A percentile compares a stretch with the other conserved stretches of the same genome.
Evolutionary conservation across 2,113 vertebrate genomes (phyloP).

Genomic region (Antigone vipio): DNA sequence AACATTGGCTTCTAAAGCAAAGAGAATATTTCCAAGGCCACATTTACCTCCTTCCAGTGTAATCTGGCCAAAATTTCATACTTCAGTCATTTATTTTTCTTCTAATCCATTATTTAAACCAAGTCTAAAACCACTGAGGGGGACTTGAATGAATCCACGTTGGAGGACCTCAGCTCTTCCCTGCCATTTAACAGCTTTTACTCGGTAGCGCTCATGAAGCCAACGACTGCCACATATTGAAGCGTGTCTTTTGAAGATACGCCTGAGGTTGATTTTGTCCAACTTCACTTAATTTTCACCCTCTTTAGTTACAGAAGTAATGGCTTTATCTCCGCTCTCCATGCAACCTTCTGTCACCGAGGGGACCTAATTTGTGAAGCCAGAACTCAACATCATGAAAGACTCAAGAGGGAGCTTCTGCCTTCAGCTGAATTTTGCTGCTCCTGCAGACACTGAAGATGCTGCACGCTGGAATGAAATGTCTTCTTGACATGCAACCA

Average conservation of each 20-base stretch:
- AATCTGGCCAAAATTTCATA: conserved; percentile 10
- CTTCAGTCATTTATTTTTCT: neutral
- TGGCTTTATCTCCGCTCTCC: neutral
- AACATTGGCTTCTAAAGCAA: neutral
- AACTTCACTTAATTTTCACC: neutral
- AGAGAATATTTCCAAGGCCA: neutral
- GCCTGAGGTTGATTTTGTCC: neutral
- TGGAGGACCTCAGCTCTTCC: neutral
- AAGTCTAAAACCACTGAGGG: neutral
- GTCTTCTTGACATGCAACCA: neutral
- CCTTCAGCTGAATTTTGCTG: accelerated
- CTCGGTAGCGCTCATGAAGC: neutral
- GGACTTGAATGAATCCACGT: neutral
- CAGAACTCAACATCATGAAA: neutral
- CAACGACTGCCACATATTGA: neutral
- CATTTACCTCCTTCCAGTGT: neutral
- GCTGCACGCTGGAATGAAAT: accelerated
- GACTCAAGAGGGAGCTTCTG: neutral
- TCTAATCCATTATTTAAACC: neutral
- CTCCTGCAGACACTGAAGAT: neutral
- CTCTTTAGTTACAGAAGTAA: neutral
- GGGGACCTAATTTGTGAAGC: neutral
- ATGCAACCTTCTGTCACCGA: accelerated
- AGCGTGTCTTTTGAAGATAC: neutral
- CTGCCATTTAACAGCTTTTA: neutral